These are phyloP conservation scores for Hydrolagus colliei DNA, from an alignment of 2,797 vertebrate species.

Conservation along the genomic window DNA sequence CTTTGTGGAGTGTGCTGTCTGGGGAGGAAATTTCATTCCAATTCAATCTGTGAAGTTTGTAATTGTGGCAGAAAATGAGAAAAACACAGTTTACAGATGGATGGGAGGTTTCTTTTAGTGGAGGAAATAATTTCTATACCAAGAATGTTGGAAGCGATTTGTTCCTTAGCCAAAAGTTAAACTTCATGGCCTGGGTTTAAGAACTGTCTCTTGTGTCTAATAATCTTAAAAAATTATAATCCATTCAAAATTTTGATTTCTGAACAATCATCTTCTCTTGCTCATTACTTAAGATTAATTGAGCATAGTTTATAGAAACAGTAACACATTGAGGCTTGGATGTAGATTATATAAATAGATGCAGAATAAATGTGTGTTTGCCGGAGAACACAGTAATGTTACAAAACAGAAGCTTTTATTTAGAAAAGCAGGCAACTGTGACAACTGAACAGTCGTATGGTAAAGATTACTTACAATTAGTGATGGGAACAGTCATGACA, in stretches of 20 bases:
- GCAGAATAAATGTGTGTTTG: neutral
- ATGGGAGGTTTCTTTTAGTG: neutral
- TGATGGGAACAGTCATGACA: constrained; percentile 13
- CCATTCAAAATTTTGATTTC: neutral
- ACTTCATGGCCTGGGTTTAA: neutral
- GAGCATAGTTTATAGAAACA: neutral
- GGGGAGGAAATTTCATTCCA: neutral
- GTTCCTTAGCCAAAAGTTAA: neutral
- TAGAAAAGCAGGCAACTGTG: neutral
- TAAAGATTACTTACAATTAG: constrained; percentile 14
- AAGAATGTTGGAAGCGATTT: neutral
- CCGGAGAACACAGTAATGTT: neutral
- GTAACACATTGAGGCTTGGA: neutral
- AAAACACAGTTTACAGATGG: neutral
- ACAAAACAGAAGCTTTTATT: constrained; percentile 1
- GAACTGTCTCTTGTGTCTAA: neutral
- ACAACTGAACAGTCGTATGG: neutral
- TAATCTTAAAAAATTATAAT: neutral
- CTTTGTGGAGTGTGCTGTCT: no score
- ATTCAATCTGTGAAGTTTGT: neutral
- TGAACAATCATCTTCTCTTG: neutral
- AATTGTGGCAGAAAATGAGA: no score
- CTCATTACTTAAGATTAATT: neutral
- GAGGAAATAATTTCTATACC: neutral
- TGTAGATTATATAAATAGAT: neutral